phyloP scores from a whole-genome alignment of 2,888 invertebrate species.

The Gerris lacustris region DNA sequence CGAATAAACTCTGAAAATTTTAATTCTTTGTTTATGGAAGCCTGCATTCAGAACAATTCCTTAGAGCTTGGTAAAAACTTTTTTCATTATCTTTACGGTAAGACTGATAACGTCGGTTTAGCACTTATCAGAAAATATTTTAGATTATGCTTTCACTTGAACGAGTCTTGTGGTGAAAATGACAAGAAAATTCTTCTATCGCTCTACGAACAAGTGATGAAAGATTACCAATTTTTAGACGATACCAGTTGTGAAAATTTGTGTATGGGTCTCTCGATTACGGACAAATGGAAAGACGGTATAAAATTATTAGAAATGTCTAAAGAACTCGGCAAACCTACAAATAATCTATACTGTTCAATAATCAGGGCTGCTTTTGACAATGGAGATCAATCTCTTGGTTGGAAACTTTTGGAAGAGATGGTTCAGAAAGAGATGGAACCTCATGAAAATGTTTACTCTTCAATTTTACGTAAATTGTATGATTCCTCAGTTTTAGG shows the following conservation, averaged over 20 bases:
- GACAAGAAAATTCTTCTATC: conserved; percentile 24
- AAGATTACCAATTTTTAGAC: conserved; percentile 25
- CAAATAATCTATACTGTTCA: conserved; percentile 38
- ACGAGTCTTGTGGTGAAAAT: conserved; percentile 33
- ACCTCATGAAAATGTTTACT: conserved; percentile 41
- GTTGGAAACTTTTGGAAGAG: conserved; percentile 48
- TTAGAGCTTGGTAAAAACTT: background rate
- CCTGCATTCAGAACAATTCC: background rate
- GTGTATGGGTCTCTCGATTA: conserved; percentile 50
- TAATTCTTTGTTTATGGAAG: conserved; percentile 5
- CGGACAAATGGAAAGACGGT: conserved; percentile 51
- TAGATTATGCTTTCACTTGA: conserved; percentile 41
- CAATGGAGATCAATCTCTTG: conserved; percentile 44
- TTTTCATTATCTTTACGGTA: background rate
- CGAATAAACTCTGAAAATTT: background rate
- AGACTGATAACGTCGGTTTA: conserved; percentile 42
- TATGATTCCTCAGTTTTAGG: background rate
- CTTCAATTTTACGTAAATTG: conserved; percentile 25
- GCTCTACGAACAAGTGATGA: conserved; percentile 19
- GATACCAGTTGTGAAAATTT: conserved; percentile 42
- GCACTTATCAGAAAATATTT: conserved; percentile 48
- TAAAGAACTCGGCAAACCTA: conserved; percentile 25
- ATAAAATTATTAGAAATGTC: conserved; percentile 36
- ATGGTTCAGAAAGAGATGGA: conserved; percentile 40
- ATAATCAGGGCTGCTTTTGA: conserved; percentile 48